These are phyloP conservation scores for Melanotaenia nigrans DNA, from an alignment of 2,797 vertebrate genomes.

Conservation along the genomic window DNA sequence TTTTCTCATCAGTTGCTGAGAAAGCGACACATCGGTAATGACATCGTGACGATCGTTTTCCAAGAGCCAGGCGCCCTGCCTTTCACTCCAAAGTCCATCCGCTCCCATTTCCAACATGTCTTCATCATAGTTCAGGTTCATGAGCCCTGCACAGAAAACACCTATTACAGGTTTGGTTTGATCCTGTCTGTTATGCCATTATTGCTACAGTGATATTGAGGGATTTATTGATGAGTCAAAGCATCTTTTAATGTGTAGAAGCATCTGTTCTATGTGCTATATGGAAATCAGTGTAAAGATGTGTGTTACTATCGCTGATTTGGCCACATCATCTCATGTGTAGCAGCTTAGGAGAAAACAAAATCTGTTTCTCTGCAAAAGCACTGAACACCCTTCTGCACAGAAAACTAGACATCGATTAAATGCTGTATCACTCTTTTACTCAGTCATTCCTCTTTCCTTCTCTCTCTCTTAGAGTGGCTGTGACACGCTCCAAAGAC, in stretches of 20 bases:
- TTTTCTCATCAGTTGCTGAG: slow-evolving; percentile 84
- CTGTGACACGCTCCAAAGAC: slow-evolving; percentile 93
- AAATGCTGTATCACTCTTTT: slow-evolving; percentile 30
- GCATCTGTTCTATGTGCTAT: not conserved
- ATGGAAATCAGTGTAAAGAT: not conserved
- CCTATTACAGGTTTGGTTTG: slow-evolving; percentile 87
- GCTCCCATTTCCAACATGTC: slow-evolving; percentile 94
- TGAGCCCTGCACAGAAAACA: slow-evolving; percentile 84
- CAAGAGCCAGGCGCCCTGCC: slow-evolving; percentile 91
- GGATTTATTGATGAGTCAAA: not conserved
- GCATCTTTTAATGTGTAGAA: not conserved
- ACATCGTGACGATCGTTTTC: slow-evolving; percentile 95
- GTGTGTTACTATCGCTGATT: slow-evolving; percentile 3
- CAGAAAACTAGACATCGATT: slow-evolving; percentile 47
- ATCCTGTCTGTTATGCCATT: not conserved
- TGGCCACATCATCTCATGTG: not conserved
- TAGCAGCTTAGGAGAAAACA: slow-evolving; percentile 6
- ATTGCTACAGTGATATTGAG: not conserved
- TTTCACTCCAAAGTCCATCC: slow-evolving; percentile 92
- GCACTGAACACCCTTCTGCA: not conserved
- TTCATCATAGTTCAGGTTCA: slow-evolving; percentile 91
- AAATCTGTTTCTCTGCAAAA: not conserved
- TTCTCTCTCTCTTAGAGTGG: slow-evolving; percentile 82
- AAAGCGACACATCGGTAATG: slow-evolving; percentile 94
- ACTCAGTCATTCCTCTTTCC: slow-evolving; percentile 30